Conservation (phyloP, 2,888 invertebrate species). For the Limnephilus rhombicus region DNA sequence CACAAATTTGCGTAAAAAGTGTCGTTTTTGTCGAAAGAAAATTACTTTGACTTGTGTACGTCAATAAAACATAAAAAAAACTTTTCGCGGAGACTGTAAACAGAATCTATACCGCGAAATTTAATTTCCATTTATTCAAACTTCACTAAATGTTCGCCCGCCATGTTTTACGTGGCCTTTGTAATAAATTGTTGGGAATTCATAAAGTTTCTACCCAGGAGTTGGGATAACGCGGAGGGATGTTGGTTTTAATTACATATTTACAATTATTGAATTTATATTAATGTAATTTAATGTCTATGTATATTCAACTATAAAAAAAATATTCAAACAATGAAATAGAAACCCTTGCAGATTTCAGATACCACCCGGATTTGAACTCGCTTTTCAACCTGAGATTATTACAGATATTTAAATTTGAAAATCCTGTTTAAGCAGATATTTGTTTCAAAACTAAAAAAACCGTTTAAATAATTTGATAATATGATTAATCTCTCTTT, state of each 20-base stretch:
- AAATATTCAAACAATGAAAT: too few species aligned
- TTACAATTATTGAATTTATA: too few species aligned
- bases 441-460: too few species aligned
- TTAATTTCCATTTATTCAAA: slow-evolving; percentile 48
- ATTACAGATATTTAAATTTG: too few species aligned
- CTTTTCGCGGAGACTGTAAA: slow-evolving; percentile 8
- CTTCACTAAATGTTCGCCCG: slow-evolving; percentile 32
- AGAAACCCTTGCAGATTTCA: too few species aligned
- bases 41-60: slow-evolving; percentile 39
- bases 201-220: slow-evolving; percentile 5
- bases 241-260: neutral
- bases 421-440: too few species aligned
- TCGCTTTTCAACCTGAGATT: too few species aligned
- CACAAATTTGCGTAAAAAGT: slow-evolving; percentile 42
- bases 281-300: too few species aligned
- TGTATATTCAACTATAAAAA: too few species aligned
- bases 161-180: slow-evolving; percentile 34
- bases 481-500: too few species aligned
- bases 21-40: slow-evolving; percentile 30
- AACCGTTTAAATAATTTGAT: too few species aligned
- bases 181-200: slow-evolving; percentile 38
- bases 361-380: too few species aligned
- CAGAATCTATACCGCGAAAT: slow-evolving; percentile 31
- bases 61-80: slow-evolving; percentile 34
- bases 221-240: neutral